Conservation (phyloP, 2,888 invertebrate genomes). For the Folsomia manolachei region DNA sequence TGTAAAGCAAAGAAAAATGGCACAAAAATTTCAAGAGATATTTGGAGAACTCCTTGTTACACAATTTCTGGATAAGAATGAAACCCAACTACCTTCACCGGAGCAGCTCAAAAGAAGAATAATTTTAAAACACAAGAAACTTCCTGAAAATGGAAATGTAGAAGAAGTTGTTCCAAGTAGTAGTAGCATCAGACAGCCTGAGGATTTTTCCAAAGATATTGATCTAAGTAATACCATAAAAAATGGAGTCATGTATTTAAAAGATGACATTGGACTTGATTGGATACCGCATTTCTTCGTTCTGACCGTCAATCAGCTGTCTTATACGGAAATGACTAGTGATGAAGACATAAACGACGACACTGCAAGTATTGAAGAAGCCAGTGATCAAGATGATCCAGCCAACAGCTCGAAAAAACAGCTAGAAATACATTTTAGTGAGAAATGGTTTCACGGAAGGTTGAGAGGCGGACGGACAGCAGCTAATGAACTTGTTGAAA, state of each 20-base stretch:
- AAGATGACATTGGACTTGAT: conserved; percentile 82
- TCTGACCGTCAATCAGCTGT: conserved; percentile 79
- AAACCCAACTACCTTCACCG: conserved; percentile 77
- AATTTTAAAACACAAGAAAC: conserved; percentile 70
- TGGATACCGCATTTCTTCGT: conserved; percentile 95
- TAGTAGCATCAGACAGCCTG: conserved; percentile 62
- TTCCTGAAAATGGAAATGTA: conserved; percentile 72
- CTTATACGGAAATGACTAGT: conserved; percentile 70
- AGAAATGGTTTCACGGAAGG: conserved; percentile 85
- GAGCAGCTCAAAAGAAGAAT: conserved; percentile 58
- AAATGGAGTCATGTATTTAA: conserved; percentile 83
- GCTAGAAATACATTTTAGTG: conserved; percentile 85
- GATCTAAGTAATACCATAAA: conserved; percentile 79
- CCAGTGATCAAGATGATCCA: conserved; percentile 57
- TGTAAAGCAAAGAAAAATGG: conserved; percentile 76
- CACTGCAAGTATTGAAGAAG: conserved; percentile 53
- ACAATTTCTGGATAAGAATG: conserved; percentile 75
- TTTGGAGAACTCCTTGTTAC: conserved; percentile 81
- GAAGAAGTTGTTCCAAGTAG: conserved; percentile 32
- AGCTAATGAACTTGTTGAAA: conserved; percentile 69
- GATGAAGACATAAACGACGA: conserved; percentile 54
- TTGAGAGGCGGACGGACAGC: conserved; percentile 75
- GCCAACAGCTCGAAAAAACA: conserved; percentile 55
- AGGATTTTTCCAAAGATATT: conserved; percentile 59
- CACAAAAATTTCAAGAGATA: conserved; percentile 72